Percentiles rank a stretch among this genome's conserved stretches.
These are phyloP conservation scores for Cygnus buccinator DNA, from an alignment of 2,113 vertebrate species.

Conservation along the genomic window DNA sequence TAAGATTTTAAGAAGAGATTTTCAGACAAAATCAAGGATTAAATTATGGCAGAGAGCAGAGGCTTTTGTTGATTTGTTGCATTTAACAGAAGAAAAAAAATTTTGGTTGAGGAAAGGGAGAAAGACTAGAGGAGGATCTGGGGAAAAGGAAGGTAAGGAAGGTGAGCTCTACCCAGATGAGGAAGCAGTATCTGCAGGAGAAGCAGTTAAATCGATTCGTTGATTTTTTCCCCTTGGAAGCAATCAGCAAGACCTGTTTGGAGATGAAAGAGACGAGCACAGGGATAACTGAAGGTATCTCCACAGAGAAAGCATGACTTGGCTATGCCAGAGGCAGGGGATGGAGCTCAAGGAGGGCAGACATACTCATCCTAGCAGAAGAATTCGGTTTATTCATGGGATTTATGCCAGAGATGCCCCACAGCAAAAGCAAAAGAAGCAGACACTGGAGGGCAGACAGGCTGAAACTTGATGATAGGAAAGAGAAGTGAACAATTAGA, in stretches of 20 bases:
- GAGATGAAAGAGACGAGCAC: neutral
- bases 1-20: neutral
- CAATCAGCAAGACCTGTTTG: neutral
- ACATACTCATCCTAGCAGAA: neutral
- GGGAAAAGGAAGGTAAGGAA: neutral
- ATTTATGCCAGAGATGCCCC: neutral
- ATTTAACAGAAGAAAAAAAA: neutral
- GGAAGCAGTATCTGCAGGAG: neutral
- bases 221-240: neutral
- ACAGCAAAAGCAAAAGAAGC: conserved; percentile 4
- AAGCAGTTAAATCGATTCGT: neutral
- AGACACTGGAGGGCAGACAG: conserved; percentile 26
- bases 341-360: neutral
- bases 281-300: neutral
- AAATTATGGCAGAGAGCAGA: neutral
- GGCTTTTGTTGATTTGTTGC: neutral
- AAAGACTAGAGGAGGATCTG: neutral
- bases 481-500: conserved; percentile 36
- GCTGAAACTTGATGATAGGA: conserved; percentile 12
- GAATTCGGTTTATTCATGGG: neutral
- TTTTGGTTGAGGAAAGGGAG: neutral
- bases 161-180: neutral
- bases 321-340: neutral
- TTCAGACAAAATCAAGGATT: neutral
- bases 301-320: neutral